phyloP scores from a whole-genome alignment of 2,113 vertebrate species.

The Macrotus californicus region DNA sequence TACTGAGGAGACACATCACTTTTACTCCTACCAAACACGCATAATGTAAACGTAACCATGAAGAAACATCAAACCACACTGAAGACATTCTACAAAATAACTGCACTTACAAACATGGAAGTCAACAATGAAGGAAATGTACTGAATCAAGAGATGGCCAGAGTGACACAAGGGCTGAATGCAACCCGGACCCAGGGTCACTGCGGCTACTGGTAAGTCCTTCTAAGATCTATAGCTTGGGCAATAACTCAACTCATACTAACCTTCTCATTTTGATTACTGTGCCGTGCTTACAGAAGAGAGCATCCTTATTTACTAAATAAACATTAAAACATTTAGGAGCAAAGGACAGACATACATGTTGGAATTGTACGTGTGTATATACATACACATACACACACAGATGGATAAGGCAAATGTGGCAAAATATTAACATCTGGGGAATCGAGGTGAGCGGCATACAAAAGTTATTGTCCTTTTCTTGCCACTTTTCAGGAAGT shows the following conservation, averaged over 20 bases:
- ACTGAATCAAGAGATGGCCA: not conserved
- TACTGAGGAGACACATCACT: not conserved
- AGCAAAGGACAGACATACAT: not conserved
- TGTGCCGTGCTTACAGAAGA: not conserved
- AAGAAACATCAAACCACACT: not conserved
- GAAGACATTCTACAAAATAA: not conserved
- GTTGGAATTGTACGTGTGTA: not conserved
- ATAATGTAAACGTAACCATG: not conserved
- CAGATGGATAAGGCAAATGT: not conserved
- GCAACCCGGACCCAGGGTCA: not conserved
- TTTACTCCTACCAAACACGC: not conserved
- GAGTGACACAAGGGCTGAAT: not conserved
- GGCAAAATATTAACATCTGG: not conserved
- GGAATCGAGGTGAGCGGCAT: not conserved
- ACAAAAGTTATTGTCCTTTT: not conserved
- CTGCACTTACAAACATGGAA: not conserved
- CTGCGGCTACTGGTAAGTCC: accelerated
- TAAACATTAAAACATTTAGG: not conserved
- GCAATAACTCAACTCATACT: not conserved
- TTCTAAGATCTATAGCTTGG: not conserved
- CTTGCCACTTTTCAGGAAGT: not conserved
- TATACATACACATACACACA: not conserved
- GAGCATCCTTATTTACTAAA: not conserved
- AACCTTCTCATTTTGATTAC: not conserved
- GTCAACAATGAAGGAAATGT: not conserved